Base-by-base conservation (phyloP, 2,888 invertebrate species). In the Silvanus unidentatus region DNA sequence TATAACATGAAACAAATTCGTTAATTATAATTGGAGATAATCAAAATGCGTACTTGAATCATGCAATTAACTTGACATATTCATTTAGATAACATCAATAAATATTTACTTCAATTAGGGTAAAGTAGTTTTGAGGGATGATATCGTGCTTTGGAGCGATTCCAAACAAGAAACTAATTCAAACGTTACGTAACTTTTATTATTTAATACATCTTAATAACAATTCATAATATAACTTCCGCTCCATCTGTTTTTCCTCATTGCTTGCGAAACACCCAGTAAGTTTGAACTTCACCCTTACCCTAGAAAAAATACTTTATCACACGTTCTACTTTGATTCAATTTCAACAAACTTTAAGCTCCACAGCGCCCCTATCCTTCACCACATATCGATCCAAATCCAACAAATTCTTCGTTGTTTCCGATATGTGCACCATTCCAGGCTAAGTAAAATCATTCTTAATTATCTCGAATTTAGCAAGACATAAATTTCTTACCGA, bases 341-440 rank as follows among this genome's bases (percentile, higher is more conserved):
- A 22, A 22, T 22, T 22, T 22, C 8, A 3, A 22, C 22, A 5
- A 5, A 22, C 89, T 77, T 93, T 93, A 15, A 93, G 84, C 69
- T 79, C 79, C 28, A 89, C 83, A 22, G 76, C 75, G 34, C 92
- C 92, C 50, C 92, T 77, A 11, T 79, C 79, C 49, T 84, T 77
- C 1, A 85, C 77, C 38, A 76, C 72, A 67, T 87, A 91, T 42
- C 79, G 78, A 15, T 80, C 77, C 1, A 77, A 70, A 0, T 81
- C 77, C 4, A 93, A 75, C 43, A 85, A 77, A 0, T 78, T 72
- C 43, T 84, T 83, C 0, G 88, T 86, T 34, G 77, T 75, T n/a
- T 80, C 77, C 1, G 92, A 89, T 54, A 92, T 78, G 60, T 93
- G 90, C 12, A 92, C 79, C 64, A 76, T 80, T 45, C 84, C 84